Evolutionary conservation across 2,888 invertebrate genomes (phyloP), one percentile per base, ranked within the genome.

Genomic region (Drosophila buzzatii): DNA sequence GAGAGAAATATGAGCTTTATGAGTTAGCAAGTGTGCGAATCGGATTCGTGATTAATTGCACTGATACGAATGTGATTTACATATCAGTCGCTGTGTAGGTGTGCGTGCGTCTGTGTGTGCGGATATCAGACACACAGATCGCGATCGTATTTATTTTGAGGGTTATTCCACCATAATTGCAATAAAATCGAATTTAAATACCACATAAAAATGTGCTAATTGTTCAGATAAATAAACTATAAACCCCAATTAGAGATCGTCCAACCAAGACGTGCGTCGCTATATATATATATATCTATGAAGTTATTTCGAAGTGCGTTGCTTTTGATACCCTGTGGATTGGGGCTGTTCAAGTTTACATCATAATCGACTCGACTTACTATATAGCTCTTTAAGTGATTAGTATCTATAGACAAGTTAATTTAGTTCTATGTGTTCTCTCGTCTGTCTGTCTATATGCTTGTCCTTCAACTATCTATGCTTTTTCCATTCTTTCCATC

Each of bases 141-240:
- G 56, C 18, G 52, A 55, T 37, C 60, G 62, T 70, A 52, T 76
- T 73, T 83, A 73, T 63, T 84, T 70, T 72, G 81, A 72, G 78
- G 73, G 73, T 72, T 68, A 82, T 74, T 71, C 70, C 58, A 70
- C 76, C 60, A 81, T 73, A 84, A 90, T 84, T 90, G 88, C 89
- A 81, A 84, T 90, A 90, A 86, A 86, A 84, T 73, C 67, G 71
- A 79, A 72, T 75, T 86, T 86, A 89, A 86, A 90, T 69, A 73
- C 74, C 88, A 70, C 85, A 90, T 85, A 81, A 89, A 51, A 82
- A 90, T 73, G 85, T 86, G 90, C 64, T 89, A 90, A 90, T 91
- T 87, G 52, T 44, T 33, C 69, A 69, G 64, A 76, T 82, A 82
- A 87, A 91, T 76, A 85, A 84, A 80, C 89, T 85, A 87, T 83